These are phyloP conservation scores for Pitangus sulphuratus DNA, from an alignment of 2,797 vertebrate species.

Conservation along the genomic window DNA sequence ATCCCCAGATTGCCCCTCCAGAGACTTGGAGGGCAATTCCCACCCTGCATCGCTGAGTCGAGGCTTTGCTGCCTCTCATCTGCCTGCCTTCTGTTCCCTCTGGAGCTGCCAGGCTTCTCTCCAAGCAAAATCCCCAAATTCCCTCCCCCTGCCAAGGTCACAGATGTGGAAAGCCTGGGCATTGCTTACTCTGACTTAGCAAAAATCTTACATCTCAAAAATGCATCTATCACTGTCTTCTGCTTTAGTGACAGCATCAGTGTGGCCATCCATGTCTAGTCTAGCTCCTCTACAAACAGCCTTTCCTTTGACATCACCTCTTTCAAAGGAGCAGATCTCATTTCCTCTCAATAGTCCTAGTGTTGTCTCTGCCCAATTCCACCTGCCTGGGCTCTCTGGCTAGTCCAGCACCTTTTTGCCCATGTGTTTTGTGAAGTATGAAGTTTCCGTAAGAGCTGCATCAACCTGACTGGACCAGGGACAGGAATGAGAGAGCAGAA, in stretches of 20 bases:
- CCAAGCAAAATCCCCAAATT: not conserved
- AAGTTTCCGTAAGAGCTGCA: not conserved
- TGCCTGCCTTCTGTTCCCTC: not conserved
- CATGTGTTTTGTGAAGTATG: not conserved
- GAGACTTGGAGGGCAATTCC: fast-evolving
- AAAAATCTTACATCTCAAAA: not conserved
- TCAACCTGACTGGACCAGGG: not conserved
- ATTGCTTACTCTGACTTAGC: not conserved
- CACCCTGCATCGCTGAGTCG: not conserved
- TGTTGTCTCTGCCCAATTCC: not conserved
- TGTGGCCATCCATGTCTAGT: not conserved
- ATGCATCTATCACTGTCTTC: not conserved
- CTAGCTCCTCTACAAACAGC: not conserved
- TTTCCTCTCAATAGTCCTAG: not conserved
- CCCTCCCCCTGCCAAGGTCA: not conserved
- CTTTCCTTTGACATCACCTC: not conserved
- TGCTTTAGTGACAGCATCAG: not conserved
- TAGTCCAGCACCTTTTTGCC: fast-evolving
- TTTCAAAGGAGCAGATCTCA: not conserved
- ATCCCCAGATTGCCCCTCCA: not conserved
- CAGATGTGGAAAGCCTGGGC: not conserved
- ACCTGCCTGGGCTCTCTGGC: not conserved
- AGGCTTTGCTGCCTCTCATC: not conserved
- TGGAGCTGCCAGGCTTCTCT: not conserved
- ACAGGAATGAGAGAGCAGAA: not conserved